Base-by-base conservation (phyloP, 2,888 invertebrate genomes). In the Brachycybe producta region DNA sequence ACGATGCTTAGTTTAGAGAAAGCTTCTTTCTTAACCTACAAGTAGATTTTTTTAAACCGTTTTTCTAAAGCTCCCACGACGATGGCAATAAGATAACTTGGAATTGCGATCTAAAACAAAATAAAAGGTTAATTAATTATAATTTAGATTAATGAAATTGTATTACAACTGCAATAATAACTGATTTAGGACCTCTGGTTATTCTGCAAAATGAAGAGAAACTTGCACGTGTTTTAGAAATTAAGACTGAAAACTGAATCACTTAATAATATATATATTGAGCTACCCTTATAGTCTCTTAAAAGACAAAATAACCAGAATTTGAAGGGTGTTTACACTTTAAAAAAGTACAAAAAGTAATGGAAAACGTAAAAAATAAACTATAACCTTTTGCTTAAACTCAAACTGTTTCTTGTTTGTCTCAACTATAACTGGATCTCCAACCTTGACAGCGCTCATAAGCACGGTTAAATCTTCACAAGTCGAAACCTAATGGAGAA, bases 51-150 rank as follows among this genome's bases (percentile, higher is more conserved):
- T 54, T 15, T 19, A 41, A 59, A 64, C 52, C 61, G 57, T 49
- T 60, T 61, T 58, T 83, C 84, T 53, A 95, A 64, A 39, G 77
- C 79, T 0, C 91, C 95, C 21, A 83, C 83, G 1, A 85, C 94
- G 50, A 95, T 76, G 0, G 94, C 92, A 41, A 94, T 74, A 47
- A 95, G 71, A 63, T 95, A 95, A 0, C 86, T 78, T 0, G 91
- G 91, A 58, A 94, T 79, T 0, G 88, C 85, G 45, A 91, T 77
- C 5, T 79, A 76, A 64, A 85, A 85, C 15, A 47, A 42, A 47
- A 38, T 7, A 38, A 56, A 57, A 36, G 13, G 36, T 15, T 19
- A n/a, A 17, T 7, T 48, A 11, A 47, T 15, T 36, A 11, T 5
- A 32, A 35, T 40, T 43, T 13, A 17, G 13, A 2, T 26, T 11